phyloP scores from a whole-genome alignment of 2,113 vertebrate genomes.

The Anas platyrhynchos region DNA sequence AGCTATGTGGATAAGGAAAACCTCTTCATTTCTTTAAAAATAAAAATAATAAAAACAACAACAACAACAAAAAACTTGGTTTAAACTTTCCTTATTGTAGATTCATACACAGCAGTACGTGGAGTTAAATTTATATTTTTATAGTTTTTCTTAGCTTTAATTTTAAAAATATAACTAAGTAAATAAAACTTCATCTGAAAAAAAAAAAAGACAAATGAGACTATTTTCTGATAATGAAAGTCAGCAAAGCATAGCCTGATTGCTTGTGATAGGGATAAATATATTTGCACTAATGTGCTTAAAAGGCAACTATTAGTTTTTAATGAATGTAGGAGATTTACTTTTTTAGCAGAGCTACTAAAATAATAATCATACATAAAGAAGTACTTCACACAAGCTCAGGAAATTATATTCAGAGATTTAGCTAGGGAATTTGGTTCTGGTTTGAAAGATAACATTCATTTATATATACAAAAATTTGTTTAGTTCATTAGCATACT shows the following conservation, averaged over 20 bases:
- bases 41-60: background rate
- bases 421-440: conserved; percentile 73
- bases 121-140: conserved; percentile 14
- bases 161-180: conserved; percentile 1
- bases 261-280: conserved; percentile 38
- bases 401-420: conserved; percentile 71
- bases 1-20: background rate
- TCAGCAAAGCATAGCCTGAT: conserved; percentile 28
- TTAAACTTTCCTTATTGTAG: background rate
- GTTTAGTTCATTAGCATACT: conserved; percentile 72
- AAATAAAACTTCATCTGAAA: conserved; percentile 36
- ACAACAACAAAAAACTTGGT: background rate
- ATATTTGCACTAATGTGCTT: conserved; percentile 48
- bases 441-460: conserved; percentile 78
- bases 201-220: background rate
- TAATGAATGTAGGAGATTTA: conserved; percentile 66
- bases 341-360: conserved; percentile 59
- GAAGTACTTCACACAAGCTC: conserved; percentile 50
- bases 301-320: conserved; percentile 67
- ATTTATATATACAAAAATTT: conserved; percentile 66
- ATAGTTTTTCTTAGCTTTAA: background rate
- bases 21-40: background rate
- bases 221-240: conserved; percentile 39
- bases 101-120: background rate
- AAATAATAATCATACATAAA: conserved; percentile 69